phyloP scores from a whole-genome alignment of 2,797 vertebrate species.

The Pseudopleuronectes americanus region DNA sequence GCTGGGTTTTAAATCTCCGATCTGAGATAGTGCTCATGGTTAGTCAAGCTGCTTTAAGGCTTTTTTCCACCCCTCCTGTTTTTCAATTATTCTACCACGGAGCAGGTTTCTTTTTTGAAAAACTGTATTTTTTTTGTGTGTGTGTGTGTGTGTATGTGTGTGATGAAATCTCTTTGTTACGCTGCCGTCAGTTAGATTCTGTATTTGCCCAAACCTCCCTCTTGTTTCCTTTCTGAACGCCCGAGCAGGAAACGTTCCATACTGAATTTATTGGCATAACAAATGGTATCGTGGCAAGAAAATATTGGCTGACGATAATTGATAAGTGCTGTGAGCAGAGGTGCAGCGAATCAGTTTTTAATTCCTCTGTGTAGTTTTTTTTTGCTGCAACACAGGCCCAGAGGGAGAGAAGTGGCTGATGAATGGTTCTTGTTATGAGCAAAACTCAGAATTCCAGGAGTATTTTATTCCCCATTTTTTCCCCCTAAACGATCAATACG shows the following conservation, averaged over 20 bases:
- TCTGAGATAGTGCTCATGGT: constrained; percentile 7
- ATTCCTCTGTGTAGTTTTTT: constrained; percentile 63
- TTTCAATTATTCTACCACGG: constrained; percentile 30
- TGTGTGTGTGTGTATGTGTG: neutral
- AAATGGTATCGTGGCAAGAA: constrained; percentile 57
- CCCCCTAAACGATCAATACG: constrained; percentile 77
- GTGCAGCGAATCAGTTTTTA: constrained; percentile 70
- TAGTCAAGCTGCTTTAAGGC: constrained; percentile 7
- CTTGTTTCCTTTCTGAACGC: constrained; percentile 39
- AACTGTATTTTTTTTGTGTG: constrained; percentile 1
- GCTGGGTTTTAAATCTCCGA: constrained; percentile 22
- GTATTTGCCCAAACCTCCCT: constrained; percentile 22
- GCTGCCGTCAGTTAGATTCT: constrained; percentile 8
- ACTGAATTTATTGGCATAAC: constrained; percentile 67
- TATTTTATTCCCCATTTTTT: constrained; percentile 66
- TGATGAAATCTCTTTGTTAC: constrained; percentile 37
- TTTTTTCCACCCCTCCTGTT: neutral
- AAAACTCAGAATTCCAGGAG: constrained; percentile 74
- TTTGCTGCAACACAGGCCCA: constrained; percentile 63
- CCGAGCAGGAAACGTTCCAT: constrained; percentile 42
- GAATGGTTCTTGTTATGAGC: constrained; percentile 78
- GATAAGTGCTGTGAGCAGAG: constrained; percentile 72
- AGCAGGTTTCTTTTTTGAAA: constrained; percentile 14
- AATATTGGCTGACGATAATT: constrained; percentile 78
- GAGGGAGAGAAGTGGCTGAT: constrained; percentile 67